Conservation (phyloP, 2,113 vertebrate genomes). For the Neolamprologus brichardi region DNA sequence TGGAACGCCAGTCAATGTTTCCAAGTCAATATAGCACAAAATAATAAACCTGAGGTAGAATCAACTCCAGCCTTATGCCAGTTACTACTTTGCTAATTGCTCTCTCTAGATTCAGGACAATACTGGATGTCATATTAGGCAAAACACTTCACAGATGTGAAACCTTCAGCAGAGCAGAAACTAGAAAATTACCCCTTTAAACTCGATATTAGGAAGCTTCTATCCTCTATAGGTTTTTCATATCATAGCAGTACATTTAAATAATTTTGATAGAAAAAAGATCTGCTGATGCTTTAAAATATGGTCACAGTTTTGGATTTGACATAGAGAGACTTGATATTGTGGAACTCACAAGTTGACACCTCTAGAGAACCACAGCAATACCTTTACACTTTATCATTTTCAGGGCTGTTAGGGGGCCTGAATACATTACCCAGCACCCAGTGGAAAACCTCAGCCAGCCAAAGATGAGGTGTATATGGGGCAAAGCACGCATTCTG, state of each 20-base stretch:
- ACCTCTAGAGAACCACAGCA: not conserved
- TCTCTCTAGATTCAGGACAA: not conserved
- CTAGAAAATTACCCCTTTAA: not conserved
- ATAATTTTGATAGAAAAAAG: not conserved
- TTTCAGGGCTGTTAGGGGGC: not conserved
- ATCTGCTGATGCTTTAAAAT: not conserved
- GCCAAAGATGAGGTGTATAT: not conserved
- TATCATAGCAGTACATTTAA: not conserved
- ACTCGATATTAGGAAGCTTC: not conserved
- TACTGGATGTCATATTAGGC: not conserved
- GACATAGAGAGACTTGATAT: not conserved
- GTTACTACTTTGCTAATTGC: not conserved
- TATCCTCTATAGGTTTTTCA: not conserved
- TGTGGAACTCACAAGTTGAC: not conserved
- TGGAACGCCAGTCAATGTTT: not conserved
- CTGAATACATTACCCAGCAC: not conserved
- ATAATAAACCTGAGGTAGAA: not conserved
- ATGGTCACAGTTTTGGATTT: not conserved
- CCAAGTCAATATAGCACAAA: not conserved
- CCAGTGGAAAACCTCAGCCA: not conserved
- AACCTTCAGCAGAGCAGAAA: not conserved
- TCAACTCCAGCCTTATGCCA: not conserved
- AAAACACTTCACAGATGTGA: not conserved
- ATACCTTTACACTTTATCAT: not conserved
- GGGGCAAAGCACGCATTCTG: not conserved